phyloP scores from a whole-genome alignment of 1,140 invertebrate species.

The Sipha flava region DNA sequence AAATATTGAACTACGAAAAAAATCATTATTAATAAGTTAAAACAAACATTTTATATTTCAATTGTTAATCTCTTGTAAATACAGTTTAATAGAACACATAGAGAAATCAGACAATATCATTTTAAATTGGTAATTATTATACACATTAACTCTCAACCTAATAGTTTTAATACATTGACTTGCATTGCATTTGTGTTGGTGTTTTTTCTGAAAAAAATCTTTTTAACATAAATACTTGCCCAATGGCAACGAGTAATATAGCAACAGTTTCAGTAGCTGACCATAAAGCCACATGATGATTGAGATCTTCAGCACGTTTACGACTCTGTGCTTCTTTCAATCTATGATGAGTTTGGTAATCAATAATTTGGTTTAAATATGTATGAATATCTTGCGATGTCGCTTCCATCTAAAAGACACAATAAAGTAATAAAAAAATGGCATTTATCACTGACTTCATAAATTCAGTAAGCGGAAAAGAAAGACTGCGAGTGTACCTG shows the following conservation, averaged over 20 bases:
- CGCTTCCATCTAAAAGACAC: conserved; percentile 69
- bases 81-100: neutral
- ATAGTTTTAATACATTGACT: conserved; percentile 22
- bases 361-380: conserved; percentile 73
- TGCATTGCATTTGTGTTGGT: conserved; percentile 40
- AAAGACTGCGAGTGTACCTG: conserved; percentile 55
- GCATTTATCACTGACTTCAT: neutral
- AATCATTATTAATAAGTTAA: no score
- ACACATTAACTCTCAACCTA: neutral
- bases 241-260: conserved; percentile 73
- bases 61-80: neutral
- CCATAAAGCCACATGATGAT: conserved; percentile 87
- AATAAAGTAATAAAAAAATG: neutral
- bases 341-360: conserved; percentile 94
- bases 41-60: neutral
- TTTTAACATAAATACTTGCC: conserved; percentile 84
- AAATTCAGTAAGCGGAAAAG: neutral
- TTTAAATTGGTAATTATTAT: neutral
- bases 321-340: conserved; percentile 87
- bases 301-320: conserved; percentile 90
- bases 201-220: conserved; percentile 91
- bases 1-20: neutral
- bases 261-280: conserved; percentile 79
- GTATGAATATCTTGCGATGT: conserved; percentile 82
- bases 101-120: neutral